Conservation (phyloP, 2,888 invertebrate species). For the Drosophila incognita region DNA sequence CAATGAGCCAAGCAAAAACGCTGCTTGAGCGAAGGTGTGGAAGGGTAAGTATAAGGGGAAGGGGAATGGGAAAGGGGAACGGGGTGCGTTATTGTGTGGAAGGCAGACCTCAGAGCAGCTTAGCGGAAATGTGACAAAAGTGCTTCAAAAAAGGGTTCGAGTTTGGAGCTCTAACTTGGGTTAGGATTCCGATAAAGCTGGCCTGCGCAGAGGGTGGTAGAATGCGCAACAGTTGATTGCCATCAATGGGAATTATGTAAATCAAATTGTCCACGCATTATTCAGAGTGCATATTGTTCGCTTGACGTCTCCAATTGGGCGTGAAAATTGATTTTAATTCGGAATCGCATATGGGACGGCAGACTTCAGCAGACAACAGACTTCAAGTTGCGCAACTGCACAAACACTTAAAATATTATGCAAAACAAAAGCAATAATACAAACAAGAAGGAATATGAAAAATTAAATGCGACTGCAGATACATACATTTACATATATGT, state of each 20-base stretch:
- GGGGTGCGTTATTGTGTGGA: neutral
- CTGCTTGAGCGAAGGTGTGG: neutral
- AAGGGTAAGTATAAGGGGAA: too few species aligned
- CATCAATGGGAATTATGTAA: constrained; percentile 73
- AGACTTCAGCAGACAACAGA: neutral
- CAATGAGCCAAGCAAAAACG: constrained; percentile 29
- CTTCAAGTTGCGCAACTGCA: constrained; percentile 14
- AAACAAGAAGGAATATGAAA: neutral
- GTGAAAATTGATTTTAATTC: constrained; percentile 49
- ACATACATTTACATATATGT: neutral
- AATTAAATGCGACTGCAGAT: neutral
- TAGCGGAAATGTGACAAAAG: constrained; percentile 53
- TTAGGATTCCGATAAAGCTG: neutral
- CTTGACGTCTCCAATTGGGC: constrained; percentile 57
- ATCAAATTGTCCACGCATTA: constrained; percentile 70
- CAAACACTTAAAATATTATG: neutral
- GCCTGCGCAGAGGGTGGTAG: neutral
- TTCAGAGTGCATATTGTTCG: constrained; percentile 55
- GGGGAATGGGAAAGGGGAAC: too few species aligned
- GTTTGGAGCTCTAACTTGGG: constrained; percentile 5
- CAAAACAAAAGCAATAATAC: neutral
- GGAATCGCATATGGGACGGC: constrained; percentile 8
- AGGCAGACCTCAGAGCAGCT: constrained; percentile 36
- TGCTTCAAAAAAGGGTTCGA: constrained; percentile 43
- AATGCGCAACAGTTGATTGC: constrained; percentile 72